A percentile compares a stretch with the other conserved stretches of the same genome.
Conservation (phyloP, 92 coral and sea anemone species). For the Plumapathes pennacea region DNA sequence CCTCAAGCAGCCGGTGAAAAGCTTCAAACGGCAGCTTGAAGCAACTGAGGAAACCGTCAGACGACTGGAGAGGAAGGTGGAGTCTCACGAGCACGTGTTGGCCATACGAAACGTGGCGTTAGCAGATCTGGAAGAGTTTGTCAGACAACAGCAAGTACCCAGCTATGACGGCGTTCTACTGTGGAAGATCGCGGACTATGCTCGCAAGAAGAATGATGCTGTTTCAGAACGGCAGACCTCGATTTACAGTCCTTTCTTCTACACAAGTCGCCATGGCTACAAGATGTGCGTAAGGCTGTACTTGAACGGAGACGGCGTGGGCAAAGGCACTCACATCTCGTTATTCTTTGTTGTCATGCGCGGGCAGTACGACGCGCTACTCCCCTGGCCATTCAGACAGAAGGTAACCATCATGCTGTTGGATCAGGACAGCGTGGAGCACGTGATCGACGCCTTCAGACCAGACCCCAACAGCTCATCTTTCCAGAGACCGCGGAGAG, state of each 20-base stretch:
- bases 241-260: constrained; percentile 69
- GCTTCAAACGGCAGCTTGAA: constrained; percentile 24
- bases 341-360: constrained; percentile 82
- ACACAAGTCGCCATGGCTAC: constrained; percentile 73
- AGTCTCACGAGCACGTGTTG: constrained; percentile 28
- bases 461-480: constrained; percentile 86
- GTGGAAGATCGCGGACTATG: constrained; percentile 59
- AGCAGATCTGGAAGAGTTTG: no score
- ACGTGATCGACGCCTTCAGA: constrained; percentile 74
- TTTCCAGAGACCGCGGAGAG: constrained; percentile 67
- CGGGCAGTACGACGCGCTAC: constrained; percentile 65
- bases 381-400: constrained; percentile 85
- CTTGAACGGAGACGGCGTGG: constrained; percentile 80
- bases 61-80: constrained; percentile 26
- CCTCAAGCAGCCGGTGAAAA: constrained; percentile 19
- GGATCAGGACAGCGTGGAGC: constrained; percentile 69
- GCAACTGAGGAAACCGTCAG: constrained; percentile 28
- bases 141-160: no score
- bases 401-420: constrained; percentile 72
- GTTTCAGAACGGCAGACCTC: constrained; percentile 51
- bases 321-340: constrained; percentile 63
- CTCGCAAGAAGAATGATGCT: constrained; percentile 55
- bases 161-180: constrained; percentile 56
- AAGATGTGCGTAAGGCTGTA: constrained; percentile 85
- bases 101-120: constrained; percentile 23